Evolutionary conservation across 2,113 vertebrate species (phyloP).

Genomic region (Todiramphus saurophagus): DNA sequence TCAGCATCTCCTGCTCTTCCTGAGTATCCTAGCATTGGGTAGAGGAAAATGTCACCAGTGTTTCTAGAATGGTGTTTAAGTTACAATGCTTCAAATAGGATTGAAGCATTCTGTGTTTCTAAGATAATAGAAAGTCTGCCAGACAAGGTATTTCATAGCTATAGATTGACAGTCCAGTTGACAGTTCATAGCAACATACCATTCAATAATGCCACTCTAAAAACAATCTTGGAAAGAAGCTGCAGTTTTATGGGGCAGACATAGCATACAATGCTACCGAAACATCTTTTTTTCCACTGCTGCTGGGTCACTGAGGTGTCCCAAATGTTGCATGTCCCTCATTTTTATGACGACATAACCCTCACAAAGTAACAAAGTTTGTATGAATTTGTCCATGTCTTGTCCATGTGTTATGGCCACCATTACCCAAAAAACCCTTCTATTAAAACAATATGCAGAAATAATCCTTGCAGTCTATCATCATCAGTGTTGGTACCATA

Average conservation of each 20-base stretch:
- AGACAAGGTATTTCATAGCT: not conserved
- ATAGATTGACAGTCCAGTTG: not conserved
- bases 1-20: not conserved
- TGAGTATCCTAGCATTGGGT: not conserved
- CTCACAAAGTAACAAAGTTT: not conserved
- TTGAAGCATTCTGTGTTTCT: not conserved
- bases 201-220: not conserved
- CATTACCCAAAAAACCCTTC: not conserved
- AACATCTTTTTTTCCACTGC: not conserved
- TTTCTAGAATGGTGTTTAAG: not conserved
- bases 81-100: not conserved
- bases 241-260: not conserved
- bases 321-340: not conserved
- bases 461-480: not conserved
- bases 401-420: not conserved
- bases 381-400: not conserved
- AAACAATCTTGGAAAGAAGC: not conserved
- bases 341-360: not conserved
- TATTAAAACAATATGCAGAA: not conserved
- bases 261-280: not conserved
- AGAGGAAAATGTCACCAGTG: not conserved
- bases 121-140: not conserved
- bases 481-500: not conserved
- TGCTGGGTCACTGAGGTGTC: not conserved
- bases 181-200: not conserved